A percentile compares a stretch with the other conserved stretches of the same genome.
Evolutionary conservation across 2,797 vertebrate genomes (phyloP).

Genomic region (Phoeniculus purpureus): DNA sequence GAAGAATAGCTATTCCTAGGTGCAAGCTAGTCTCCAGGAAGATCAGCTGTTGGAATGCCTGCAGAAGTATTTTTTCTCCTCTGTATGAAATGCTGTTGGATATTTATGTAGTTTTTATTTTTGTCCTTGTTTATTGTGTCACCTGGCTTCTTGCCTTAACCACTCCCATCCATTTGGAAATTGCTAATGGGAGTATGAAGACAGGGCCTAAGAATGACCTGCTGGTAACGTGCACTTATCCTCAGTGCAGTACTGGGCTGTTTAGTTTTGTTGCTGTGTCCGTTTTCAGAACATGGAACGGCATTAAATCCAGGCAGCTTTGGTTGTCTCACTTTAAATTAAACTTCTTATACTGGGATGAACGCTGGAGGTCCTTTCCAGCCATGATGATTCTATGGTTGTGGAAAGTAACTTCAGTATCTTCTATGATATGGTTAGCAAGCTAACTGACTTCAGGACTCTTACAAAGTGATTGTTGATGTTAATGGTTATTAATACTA

Average conservation of each 20-base stretch:
- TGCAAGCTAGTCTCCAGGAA: not conserved
- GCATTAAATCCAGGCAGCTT: not conserved
- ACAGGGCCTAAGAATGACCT: not conserved
- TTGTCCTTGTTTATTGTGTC: constrained; percentile 50
- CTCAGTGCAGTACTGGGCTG: not conserved
- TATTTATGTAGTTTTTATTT: not conserved
- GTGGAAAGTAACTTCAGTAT: not conserved
- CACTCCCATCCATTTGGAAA: constrained; percentile 53
- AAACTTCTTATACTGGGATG: too few species aligned
- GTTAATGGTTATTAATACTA: not conserved
- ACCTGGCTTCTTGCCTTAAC: constrained; percentile 24
- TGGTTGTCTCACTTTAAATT: not conserved
- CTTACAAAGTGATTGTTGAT: not conserved
- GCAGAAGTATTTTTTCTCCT: not conserved
- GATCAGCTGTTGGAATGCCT: fast-evolving
- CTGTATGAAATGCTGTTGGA: not conserved
- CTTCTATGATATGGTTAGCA: not conserved
- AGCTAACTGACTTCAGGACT: not conserved
- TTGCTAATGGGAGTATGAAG: constrained; percentile 28
- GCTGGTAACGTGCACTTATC: not conserved
- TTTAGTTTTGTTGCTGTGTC: not conserved
- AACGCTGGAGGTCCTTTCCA: too few species aligned
- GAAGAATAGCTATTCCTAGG: not conserved
- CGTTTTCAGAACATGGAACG: not conserved
- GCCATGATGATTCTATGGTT: too few species aligned